Base-by-base conservation (phyloP, 1,140 invertebrate genomes). In the Neodiprion pinetum region DNA sequence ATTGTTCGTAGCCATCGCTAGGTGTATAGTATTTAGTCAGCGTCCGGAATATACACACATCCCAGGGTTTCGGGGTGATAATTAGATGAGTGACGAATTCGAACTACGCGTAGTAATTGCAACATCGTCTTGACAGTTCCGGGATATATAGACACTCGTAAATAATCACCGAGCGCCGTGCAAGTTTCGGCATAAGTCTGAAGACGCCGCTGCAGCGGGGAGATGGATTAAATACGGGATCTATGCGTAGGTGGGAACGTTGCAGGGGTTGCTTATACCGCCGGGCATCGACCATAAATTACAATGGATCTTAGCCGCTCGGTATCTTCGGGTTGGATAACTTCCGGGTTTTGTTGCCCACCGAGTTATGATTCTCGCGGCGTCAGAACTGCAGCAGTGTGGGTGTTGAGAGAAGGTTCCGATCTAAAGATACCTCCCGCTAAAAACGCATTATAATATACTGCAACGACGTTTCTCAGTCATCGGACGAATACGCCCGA, bases 271-370 rank as follows among this genome's bases (percentile, higher is more conserved):
- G 28, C 1, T 40, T 40, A 40, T 40, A 40, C 28, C 86, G 85
- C 86, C 80, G 74, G 78, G 82, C 83, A 84, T 87, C 82, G 79
- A 83, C 84, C 82, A 87, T 87, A 85, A 87, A 88, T 88, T 85
- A 78, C 77, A 83, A 76, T 79, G 77, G 81, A 88, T 88, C 87
- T 78, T 79, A 77, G 81, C 80, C 28, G 28, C 28, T 40, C 28
- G 81, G 82, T 82, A 85, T 85, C 82, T 80, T 82, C 72, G 77
- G 78, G 75, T 81, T 76, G 76, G 76, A 78, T 80, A 86, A 79
- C 83, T 86, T 87, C 84, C 85, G 84, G 83, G 83, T 86, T 77
- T 79, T 78, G 81, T 82, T 78, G 72, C 85, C 86, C 86, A 88
- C 85, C 84, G 85, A 76, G 74, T 84, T 23, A 21, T 69, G 67